Conservation (phyloP, 2,888 invertebrate species). For the Andrena trimmerana region DNA sequence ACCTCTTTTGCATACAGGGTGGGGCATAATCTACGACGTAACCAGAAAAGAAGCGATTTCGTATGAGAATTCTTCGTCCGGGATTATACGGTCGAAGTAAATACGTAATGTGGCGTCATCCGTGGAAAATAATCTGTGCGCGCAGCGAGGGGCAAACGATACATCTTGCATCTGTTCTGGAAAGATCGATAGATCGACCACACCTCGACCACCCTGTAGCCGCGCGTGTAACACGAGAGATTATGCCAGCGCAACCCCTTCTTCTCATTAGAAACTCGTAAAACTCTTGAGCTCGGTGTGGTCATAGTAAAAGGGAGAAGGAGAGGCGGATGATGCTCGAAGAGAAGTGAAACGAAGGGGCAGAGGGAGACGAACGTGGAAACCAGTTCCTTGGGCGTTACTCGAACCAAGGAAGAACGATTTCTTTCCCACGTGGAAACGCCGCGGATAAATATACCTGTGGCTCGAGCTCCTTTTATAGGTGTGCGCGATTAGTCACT, state of each 20-base stretch:
- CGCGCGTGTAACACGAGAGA: constrained; percentile 27
- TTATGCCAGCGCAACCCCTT: constrained; percentile 69
- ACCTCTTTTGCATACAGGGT: too few relatives aligned
- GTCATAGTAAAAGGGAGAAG: constrained; percentile 29
- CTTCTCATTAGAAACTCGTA: constrained; percentile 78
- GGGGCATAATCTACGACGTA: too few relatives aligned
- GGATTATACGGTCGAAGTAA: neutral
- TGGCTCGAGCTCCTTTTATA: constrained; percentile 64
- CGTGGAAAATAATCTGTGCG: neutral
- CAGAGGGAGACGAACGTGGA: constrained; percentile 58
- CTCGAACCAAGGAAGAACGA: constrained; percentile 69
- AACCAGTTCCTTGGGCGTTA: constrained; percentile 78
- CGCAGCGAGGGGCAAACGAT: neutral
- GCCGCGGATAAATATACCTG: constrained; percentile 69
- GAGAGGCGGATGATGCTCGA: constrained; percentile 22
- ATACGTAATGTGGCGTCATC: neutral
- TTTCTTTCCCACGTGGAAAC: constrained; percentile 76
- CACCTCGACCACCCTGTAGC: neutral
- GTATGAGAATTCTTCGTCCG: too few relatives aligned
- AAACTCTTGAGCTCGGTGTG: constrained; percentile 66
- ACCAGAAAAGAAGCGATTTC: too few relatives aligned
- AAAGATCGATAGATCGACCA: constrained; percentile 37
- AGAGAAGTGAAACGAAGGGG: constrained; percentile 17
- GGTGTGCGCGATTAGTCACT: constrained; percentile 57
- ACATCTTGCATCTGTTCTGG: constrained; percentile 37